Evolutionary conservation across 2,888 invertebrate genomes (phyloP), one percentile per base, ranked within the genome.

Genomic region (Synanthedon andrenaeformis): DNA sequence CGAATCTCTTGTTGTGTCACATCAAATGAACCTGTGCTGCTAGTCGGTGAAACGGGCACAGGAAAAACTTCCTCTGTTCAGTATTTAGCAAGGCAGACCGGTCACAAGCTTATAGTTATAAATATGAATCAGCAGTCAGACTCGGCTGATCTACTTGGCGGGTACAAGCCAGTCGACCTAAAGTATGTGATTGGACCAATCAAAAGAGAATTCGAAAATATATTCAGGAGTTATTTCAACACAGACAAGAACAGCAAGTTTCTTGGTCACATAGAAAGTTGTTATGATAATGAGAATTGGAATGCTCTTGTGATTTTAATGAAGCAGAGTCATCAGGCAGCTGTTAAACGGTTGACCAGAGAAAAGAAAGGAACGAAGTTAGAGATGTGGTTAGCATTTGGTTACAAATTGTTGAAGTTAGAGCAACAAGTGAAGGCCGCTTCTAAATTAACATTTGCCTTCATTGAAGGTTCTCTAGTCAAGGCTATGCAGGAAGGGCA

Each of bases 111-210:
- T 41, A 89, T 94, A 41, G 98, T 99, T 0, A 95, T 99, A 23
- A 99, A 99, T 74, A 96, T 99, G 96, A 99, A 98, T 72, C 98
- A 99, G 71, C 99, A 99, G 72, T 98, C 97, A 51, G 99, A 99
- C 80, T 96, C 96, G 8, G 93, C 96, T 0, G 99, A 99, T 85
- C 89, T 99, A 45, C 89, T 99, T 0, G 99, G 99, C 55, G 99
- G 99, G 58, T 96, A 95, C 72, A 99, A 98, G 78, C 99, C 99
- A 0, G 96, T 98, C 0, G 97, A 98, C 74, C 77, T 98, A 11
- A 94, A 93, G 67, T 92, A 92, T 65, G 89, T 97, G 0, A 90
- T 99, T 28, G 86, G 90, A 52, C 97, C 98, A 0, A 88, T 98
- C 49, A 91, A 92, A 65, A 90, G 91, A 42, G 94, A 96, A 66